Evolutionary conservation across 2,113 vertebrate species (phyloP).

Genomic region (Tragelaphus strepsiceros): DNA sequence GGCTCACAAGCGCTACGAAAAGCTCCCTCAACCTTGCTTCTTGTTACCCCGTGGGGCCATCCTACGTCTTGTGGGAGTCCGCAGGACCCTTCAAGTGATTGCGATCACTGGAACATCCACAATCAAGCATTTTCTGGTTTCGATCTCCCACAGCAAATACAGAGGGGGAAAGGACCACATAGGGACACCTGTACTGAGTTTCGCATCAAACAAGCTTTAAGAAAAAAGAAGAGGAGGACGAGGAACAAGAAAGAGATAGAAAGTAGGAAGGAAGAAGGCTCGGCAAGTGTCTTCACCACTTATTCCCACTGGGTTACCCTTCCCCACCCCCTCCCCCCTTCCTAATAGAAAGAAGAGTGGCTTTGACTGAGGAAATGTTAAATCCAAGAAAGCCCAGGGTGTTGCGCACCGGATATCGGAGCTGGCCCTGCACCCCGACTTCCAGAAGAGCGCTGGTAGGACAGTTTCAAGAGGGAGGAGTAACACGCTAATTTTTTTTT

Average conservation of each 20-base stretch:
- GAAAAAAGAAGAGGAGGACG: too few species aligned
- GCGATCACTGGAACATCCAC: not conserved
- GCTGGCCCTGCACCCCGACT: not conserved
- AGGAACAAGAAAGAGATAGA: not conserved
- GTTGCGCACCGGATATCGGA: not conserved
- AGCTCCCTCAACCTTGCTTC: not conserved
- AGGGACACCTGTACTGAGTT: not conserved
- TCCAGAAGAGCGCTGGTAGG: not conserved
- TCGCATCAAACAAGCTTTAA: not conserved
- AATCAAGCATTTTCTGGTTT: not conserved
- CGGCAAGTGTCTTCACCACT: not conserved
- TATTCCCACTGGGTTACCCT: not conserved
- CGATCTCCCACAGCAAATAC: not conserved
- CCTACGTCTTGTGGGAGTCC: not conserved
- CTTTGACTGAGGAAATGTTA: not conserved
- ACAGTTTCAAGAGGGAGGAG: not conserved
- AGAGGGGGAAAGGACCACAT: not conserved
- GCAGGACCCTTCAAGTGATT: not conserved
- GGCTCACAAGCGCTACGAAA: not conserved
- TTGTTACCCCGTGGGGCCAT: not conserved
- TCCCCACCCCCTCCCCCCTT: not conserved
- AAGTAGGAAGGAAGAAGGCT: not conserved
- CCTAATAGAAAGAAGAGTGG: not conserved
- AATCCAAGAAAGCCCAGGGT: not conserved
- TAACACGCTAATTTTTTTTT: rapidly evolving